phyloP scores from a whole-genome alignment of 2,888 invertebrate species.

The Scaptomyza polygonia region DNA sequence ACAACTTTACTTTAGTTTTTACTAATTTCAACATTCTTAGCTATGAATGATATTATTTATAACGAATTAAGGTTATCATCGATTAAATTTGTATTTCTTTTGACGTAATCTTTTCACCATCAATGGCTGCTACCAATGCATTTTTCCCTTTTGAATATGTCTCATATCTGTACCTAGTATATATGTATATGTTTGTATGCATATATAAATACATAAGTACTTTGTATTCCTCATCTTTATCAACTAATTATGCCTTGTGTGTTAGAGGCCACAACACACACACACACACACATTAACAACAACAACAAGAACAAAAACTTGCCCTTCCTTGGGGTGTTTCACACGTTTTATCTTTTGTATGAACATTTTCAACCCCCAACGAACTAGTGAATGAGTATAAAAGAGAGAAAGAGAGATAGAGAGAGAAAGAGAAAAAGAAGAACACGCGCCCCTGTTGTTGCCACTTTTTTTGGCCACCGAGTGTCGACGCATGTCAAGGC shows the following conservation, averaged over 20 bases:
- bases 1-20: too few species aligned
- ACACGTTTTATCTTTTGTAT: constrained; percentile 33
- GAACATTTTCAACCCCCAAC: constrained; percentile 51
- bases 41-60: too few species aligned
- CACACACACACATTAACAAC: too few species aligned
- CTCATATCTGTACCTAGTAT: not conserved
- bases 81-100: too few species aligned
- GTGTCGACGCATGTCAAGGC: constrained; percentile 34
- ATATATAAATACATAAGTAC: constrained; percentile 11
- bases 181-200: too few species aligned
- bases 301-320: too few species aligned
- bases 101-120: too few species aligned
- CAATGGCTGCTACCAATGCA: not conserved
- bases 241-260: constrained; percentile 70
- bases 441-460: constrained; percentile 39
- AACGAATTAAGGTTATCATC: too few species aligned
- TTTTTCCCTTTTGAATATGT: not conserved
- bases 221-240: constrained; percentile 35
- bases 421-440: constrained; percentile 13
- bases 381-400: not conserved
- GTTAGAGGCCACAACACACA: constrained; percentile 12
- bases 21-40: too few species aligned
- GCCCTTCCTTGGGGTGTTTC: constrained; percentile 44
- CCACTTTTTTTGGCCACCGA: constrained; percentile 14
- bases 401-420: not conserved